A percentile compares a stretch with the other conserved stretches of the same genome.
phyloP scores from a whole-genome alignment of 1,140 invertebrate genomes.

The Drosophila sp. region DNA sequence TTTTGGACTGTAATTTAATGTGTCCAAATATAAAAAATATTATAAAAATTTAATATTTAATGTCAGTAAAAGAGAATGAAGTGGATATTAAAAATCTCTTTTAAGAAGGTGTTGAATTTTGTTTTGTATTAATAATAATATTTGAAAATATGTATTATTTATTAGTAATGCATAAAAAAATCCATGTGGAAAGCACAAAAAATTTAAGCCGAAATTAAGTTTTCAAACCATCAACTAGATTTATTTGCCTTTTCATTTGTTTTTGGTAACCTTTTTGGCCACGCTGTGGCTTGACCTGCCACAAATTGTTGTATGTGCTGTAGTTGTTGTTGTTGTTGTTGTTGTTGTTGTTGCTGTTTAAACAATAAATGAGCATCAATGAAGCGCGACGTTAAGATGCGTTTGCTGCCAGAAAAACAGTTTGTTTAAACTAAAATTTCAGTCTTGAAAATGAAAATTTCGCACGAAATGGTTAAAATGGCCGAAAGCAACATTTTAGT shows the following conservation, averaged over 20 bases:
- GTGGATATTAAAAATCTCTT: too few relatives aligned
- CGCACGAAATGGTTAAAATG: constrained; percentile 69
- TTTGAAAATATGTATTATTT: neutral
- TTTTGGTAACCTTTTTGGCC: constrained; percentile 1
- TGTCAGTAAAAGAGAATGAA: too few relatives aligned
- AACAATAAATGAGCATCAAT: constrained; percentile 27
- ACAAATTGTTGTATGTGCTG: constrained; percentile 12
- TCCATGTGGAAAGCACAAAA: neutral
- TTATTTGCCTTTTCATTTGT: neutral
- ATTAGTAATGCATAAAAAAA: neutral
- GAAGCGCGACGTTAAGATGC: too few relatives aligned
- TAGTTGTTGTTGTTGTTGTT: neutral
- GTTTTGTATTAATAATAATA: too few relatives aligned
- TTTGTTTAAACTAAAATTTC: constrained; percentile 3
- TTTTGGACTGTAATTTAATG: neutral
- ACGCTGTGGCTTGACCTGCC: constrained; percentile 10
- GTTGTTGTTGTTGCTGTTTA: constrained; percentile 14
- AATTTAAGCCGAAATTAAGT: neutral
- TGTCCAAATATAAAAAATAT: too few relatives aligned
- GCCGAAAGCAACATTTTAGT: constrained; percentile 62
- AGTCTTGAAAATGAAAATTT: constrained; percentile 36
- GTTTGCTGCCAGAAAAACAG: neutral
- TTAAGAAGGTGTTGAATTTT: too few relatives aligned
- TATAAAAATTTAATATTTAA: neutral
- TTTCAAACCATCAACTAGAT: neutral